Percentiles rank a stretch among this genome's conserved stretches.
Evolutionary conservation across 2,888 invertebrate genomes (phyloP).

Genomic region (Nomada lathburiana): DNA sequence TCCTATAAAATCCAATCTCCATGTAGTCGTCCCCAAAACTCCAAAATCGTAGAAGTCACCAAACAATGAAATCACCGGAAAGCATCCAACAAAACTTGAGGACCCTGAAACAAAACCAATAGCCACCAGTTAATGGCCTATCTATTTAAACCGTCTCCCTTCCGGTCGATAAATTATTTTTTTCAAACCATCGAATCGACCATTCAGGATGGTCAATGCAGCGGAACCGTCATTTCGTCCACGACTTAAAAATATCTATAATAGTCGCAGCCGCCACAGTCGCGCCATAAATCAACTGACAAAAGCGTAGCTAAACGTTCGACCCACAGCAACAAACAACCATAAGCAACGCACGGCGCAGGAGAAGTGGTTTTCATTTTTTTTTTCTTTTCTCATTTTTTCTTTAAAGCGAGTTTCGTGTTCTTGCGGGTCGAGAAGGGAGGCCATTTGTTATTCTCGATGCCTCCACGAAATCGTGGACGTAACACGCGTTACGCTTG

Average conservation of each 20-base stretch:
- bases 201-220: not conserved
- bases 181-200: not conserved
- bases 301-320: slow-evolving; percentile 33
- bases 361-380: slow-evolving; percentile 17
- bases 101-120: too few species aligned
- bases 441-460: slow-evolving; percentile 58
- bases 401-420: slow-evolving; percentile 23
- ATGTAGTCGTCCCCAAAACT: too few species aligned
- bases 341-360: slow-evolving; percentile 26
- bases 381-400: not conserved
- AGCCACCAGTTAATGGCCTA: too few species aligned
- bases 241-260: slow-evolving; percentile 9
- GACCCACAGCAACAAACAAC: slow-evolving; percentile 7
- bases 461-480: slow-evolving; percentile 52
- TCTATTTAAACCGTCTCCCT: too few species aligned
- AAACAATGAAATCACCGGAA: too few species aligned
- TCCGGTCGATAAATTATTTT: too few species aligned
- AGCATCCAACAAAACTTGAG: too few species aligned
- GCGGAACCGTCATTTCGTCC: slow-evolving; percentile 11
- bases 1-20: too few species aligned
- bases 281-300: slow-evolving; percentile 24
- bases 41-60: too few species aligned
- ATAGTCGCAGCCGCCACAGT: not conserved
- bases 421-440: slow-evolving; percentile 29
- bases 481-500: slow-evolving; percentile 53